These are phyloP conservation scores for Leucophenga montana DNA, from an alignment of 2,888 invertebrate genomes.

Conservation along the genomic window DNA sequence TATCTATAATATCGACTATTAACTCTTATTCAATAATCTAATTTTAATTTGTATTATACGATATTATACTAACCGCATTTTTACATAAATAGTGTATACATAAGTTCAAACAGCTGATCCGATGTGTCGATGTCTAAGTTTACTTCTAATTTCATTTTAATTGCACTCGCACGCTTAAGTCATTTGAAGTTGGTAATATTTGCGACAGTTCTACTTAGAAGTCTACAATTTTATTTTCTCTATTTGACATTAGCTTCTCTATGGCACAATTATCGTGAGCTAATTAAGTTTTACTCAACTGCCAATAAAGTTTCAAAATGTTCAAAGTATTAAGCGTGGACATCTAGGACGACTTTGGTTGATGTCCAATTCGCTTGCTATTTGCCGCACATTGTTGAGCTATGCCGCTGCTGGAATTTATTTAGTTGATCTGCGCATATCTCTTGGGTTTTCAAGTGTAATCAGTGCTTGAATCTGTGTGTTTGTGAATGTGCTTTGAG, in stretches of 20 bases:
- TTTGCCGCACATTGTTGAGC: too few relatives aligned
- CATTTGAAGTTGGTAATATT: conserved; percentile 35
- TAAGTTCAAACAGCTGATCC: too few relatives aligned
- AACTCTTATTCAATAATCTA: too few relatives aligned
- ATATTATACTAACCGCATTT: too few relatives aligned
- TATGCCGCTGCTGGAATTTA: too few relatives aligned
- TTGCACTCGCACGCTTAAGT: conserved; percentile 39
- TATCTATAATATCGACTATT: too few relatives aligned
- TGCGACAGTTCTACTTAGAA: neutral
- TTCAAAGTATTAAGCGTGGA: too few relatives aligned
- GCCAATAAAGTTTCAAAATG: conserved; percentile 16
- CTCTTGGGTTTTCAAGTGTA: neutral
- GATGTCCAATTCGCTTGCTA: too few relatives aligned
- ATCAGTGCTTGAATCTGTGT: neutral
- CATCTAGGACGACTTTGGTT: too few relatives aligned
- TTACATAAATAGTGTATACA: too few relatives aligned
- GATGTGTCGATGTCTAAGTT: neutral
- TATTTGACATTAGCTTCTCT: neutral
- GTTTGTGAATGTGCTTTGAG: neutral
- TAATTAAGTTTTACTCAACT: conserved; percentile 15
- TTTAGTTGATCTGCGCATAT: too few relatives aligned
- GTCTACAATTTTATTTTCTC: neutral
- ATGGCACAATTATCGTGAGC: conserved; percentile 11
- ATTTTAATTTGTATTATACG: too few relatives aligned
- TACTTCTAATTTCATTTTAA: conserved; percentile 57